Conservation (phyloP, 2,888 invertebrate genomes). For the Ornithoptera priamus region DNA sequence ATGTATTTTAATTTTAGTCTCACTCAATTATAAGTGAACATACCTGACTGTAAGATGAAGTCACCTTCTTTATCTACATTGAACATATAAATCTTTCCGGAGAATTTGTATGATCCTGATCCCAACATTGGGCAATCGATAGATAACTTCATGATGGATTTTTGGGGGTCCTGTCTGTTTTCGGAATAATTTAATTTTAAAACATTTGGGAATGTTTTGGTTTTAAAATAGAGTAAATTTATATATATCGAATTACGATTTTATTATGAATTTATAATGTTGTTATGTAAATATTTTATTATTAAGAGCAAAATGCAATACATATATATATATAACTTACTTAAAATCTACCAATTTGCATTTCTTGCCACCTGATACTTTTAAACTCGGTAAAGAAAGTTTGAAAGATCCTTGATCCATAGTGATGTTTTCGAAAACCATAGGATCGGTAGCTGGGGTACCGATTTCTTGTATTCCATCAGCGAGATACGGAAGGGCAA, state of each 20-base stretch:
- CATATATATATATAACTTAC: conserved; percentile 1
- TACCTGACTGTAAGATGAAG: conserved; percentile 17
- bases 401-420: conserved; percentile 19
- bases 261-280: no score
- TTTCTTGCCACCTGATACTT: conserved; percentile 11
- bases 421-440: conserved; percentile 19
- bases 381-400: conserved; percentile 8
- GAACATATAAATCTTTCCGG: conserved; percentile 19
- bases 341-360: conserved; percentile 9
- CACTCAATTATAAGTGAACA: not conserved
- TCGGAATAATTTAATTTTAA: not conserved
- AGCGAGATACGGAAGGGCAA: conserved; percentile 18
- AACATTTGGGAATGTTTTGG: not conserved
- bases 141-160: conserved; percentile 10
- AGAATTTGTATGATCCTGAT: conserved; percentile 18
- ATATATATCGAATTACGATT: no score
- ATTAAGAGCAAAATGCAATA: not conserved
- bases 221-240: no score
- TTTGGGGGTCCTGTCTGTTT: conserved; percentile 12
- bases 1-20: not conserved
- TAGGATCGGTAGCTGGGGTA: conserved; percentile 13
- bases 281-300: not conserved
- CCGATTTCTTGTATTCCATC: conserved; percentile 23
- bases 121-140: conserved; percentile 19
- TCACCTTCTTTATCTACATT: conserved; percentile 18